Percentiles rank a stretch among this genome's conserved stretches.
Conservation (phyloP, 92 coral and sea anemone genomes). For the Montipora capitata region DNA sequence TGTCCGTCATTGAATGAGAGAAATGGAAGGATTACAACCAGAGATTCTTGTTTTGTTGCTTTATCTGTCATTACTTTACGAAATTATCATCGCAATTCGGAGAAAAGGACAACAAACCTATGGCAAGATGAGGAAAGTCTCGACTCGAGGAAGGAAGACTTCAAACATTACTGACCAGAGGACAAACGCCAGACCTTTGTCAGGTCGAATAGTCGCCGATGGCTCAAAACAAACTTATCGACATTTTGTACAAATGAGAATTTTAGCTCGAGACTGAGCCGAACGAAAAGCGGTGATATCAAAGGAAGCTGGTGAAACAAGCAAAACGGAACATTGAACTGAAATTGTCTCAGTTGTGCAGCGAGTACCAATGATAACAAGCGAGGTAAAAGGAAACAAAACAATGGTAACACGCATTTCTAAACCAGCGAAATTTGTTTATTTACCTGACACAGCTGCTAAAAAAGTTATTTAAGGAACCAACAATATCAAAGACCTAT, state of each 20-base stretch:
- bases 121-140: conserved; percentile 32
- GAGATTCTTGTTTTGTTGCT: conserved; percentile 72
- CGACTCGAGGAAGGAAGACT: conserved; percentile 29
- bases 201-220: conserved; percentile 4
- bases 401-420: not conserved
- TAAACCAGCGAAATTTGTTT: no score
- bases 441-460: no score
- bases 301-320: not conserved
- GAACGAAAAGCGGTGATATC: not conserved
- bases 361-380: not conserved
- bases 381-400: not conserved
- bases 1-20: not conserved
- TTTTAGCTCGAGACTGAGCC: conserved; percentile 54
- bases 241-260: conserved; percentile 78
- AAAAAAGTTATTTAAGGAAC: no score
- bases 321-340: not conserved
- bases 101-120: conserved; percentile 44
- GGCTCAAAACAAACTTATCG: conserved; percentile 47
- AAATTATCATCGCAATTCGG: conserved; percentile 56
- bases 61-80: conserved; percentile 77
- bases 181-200: not conserved
- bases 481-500: no score
- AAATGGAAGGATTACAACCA: conserved; percentile 75
- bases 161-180: not conserved
- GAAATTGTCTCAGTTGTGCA: not conserved